Percentiles rank a stretch among this genome's conserved stretches.
phyloP scores from a whole-genome alignment of 2,113 vertebrate genomes.

The Gasterosteus nipponicus region DNA sequence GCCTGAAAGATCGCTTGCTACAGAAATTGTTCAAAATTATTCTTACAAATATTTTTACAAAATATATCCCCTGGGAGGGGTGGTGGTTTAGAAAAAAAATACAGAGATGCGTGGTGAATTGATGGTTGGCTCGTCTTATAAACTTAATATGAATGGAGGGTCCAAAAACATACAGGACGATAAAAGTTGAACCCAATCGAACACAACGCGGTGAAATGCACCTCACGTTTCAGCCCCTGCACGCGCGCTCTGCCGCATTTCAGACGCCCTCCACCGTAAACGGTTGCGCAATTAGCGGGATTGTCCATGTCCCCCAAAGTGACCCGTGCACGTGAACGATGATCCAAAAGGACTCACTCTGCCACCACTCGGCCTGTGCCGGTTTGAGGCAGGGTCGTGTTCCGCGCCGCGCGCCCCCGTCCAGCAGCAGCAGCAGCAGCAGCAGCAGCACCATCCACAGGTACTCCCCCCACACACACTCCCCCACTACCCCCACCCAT shows the following conservation, averaged over 20 bases:
- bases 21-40: neutral
- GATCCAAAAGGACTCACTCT: neutral
- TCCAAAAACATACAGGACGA: neutral
- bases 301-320: slow-evolving; percentile 4
- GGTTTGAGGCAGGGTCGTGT: slow-evolving; percentile 23
- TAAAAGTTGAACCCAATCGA: neutral
- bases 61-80: neutral
- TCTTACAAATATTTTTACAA: neutral
- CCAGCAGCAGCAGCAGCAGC: slow-evolving; percentile 30
- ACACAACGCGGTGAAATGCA: neutral
- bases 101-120: neutral
- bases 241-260: slow-evolving; percentile 41
- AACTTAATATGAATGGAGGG: neutral
- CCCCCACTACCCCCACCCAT: too few species aligned
- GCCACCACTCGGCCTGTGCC: slow-evolving; percentile 13
- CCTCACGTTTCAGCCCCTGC: slow-evolving; percentile 26
- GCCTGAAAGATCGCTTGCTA: neutral
- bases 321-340: slow-evolving; percentile 14
- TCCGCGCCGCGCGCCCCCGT: slow-evolving; percentile 54
- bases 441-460: slow-evolving; percentile 65
- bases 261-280: neutral
- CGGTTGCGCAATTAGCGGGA: slow-evolving; percentile 25
- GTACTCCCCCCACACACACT: slow-evolving; percentile 44
- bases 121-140: neutral
- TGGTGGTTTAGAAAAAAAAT: neutral